Evolutionary conservation across 2,113 vertebrate genomes (phyloP).

Genomic region (Tor tambroides): DNA sequence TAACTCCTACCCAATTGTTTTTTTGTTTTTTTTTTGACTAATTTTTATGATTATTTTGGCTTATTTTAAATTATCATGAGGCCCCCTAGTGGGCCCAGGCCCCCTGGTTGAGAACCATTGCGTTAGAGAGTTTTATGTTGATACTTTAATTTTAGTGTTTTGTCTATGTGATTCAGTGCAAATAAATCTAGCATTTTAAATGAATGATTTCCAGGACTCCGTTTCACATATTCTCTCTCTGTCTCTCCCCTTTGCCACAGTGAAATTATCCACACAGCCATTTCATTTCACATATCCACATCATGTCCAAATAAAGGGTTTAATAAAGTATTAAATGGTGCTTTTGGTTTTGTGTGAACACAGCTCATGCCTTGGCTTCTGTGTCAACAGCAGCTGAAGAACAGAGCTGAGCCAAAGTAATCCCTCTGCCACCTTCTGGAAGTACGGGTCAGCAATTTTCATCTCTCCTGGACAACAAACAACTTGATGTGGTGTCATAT

Average conservation of each 20-base stretch:
- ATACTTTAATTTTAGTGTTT: background rate
- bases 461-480: background rate
- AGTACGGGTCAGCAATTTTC: background rate
- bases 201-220: background rate
- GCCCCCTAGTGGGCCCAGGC: too few species aligned
- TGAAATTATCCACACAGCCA: too few species aligned
- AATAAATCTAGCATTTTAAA: background rate
- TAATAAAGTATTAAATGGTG: background rate
- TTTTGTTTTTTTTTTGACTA: too few species aligned
- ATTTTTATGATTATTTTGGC: too few species aligned
- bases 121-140: background rate
- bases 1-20: too few species aligned
- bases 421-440: background rate
- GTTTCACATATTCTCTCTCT: too few species aligned
- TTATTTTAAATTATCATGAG: too few species aligned
- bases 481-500: background rate
- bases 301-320: background rate
- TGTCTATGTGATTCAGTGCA: too few species aligned
- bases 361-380: conserved; percentile 33
- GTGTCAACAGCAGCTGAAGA: conserved; percentile 33
- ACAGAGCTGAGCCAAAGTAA: conserved; percentile 15
- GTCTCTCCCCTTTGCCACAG: too few species aligned
- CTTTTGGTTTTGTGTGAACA: conserved; percentile 57
- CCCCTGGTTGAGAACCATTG: too few species aligned
- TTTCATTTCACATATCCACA: background rate